Base-by-base conservation (phyloP, 2,888 invertebrate genomes). In the Hipparchia semele region DNA sequence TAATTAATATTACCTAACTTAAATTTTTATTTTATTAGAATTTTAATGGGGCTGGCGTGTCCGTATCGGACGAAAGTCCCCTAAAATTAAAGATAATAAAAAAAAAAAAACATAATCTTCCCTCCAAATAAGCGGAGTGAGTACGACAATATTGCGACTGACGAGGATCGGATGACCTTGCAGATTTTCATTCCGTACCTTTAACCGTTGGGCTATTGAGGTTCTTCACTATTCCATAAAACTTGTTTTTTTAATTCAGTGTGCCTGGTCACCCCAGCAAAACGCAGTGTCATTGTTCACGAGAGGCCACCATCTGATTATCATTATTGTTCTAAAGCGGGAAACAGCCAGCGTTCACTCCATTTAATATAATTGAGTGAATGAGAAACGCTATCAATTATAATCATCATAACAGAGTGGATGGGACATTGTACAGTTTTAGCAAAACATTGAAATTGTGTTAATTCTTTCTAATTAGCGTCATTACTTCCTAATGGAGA, bases 331-430 rank as follows among this genome's bases (percentile, higher is more conserved):
- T 92, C 86, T 84, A 84, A 88, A 90, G 87, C 90, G 91, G 91
- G 90, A 90, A 92, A 89, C 88, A 83, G 85, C 84, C 83, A 84
- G 84, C 90, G 85, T 90, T 92, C 90, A 91, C 91, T 90, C 87
- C 88, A 92, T 90, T 92, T 90, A 87, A 87, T 90, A 89, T 90
- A 92, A 92, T 91, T 92, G 89, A 89, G 88, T 84, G 88, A 90
- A 88, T 88, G 90, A 89, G 91, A 90, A 91, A 87, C 86, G 86
- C 88, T 91, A 91, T 90, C 90, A 90, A 88, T 90, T 90, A 89
- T 89, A 87, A 88, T 87, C 86, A 89, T 86, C 87, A 83, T 84
- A 84, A 74, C 78, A 77, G 75, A 67, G 76, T 73, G 70, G 72
- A 74, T 72, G 75, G 71, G 69, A 77, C 77, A 75, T 77, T 75